Evolutionary conservation across 2,888 invertebrate genomes (phyloP).

Genomic region (Agonum fuliginosum): DNA sequence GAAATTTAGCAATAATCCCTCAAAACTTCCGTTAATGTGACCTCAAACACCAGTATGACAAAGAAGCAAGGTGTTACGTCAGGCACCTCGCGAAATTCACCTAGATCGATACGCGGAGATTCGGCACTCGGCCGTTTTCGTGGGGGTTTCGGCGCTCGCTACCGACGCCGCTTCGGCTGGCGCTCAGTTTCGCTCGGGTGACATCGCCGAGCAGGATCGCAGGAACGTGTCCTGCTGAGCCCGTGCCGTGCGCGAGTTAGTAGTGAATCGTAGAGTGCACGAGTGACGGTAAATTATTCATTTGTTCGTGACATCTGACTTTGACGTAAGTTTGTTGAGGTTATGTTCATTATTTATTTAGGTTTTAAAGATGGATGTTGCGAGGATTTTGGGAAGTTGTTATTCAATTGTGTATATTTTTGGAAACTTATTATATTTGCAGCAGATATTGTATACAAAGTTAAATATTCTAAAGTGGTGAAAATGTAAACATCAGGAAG

Average conservation of each 20-base stretch:
- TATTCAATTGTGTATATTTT: too few species aligned
- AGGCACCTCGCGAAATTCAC: slow-evolving; percentile 53
- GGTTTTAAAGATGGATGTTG: too few species aligned
- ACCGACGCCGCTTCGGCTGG: slow-evolving; percentile 30
- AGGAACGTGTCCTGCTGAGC: neutral
- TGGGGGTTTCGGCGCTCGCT: slow-evolving; percentile 21
- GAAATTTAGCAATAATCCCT: slow-evolving; percentile 56
- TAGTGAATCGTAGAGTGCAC: slow-evolving; percentile 29
- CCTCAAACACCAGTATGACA: slow-evolving; percentile 55
- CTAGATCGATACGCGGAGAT: slow-evolving; percentile 56
- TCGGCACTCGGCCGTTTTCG: slow-evolving; percentile 57
- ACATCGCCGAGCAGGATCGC: slow-evolving; percentile 5
- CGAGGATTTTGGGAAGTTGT: too few species aligned
- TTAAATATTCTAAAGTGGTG: too few species aligned
- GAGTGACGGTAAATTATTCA: slow-evolving; percentile 45
- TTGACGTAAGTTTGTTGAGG: slow-evolving; percentile 19
- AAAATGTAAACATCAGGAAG: too few species aligned
- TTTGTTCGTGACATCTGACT: slow-evolving; percentile 51
- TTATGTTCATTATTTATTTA: slow-evolving; percentile 35
- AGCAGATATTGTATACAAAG: too few species aligned
- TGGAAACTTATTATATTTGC: too few species aligned
- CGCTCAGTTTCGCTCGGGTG: slow-evolving; percentile 39
- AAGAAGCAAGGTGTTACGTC: slow-evolving; percentile 56
- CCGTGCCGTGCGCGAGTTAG: neutral
- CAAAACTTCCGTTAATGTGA: slow-evolving; percentile 56